phyloP scores from a whole-genome alignment of 2,797 vertebrate species.

The Pitangus sulphuratus region DNA sequence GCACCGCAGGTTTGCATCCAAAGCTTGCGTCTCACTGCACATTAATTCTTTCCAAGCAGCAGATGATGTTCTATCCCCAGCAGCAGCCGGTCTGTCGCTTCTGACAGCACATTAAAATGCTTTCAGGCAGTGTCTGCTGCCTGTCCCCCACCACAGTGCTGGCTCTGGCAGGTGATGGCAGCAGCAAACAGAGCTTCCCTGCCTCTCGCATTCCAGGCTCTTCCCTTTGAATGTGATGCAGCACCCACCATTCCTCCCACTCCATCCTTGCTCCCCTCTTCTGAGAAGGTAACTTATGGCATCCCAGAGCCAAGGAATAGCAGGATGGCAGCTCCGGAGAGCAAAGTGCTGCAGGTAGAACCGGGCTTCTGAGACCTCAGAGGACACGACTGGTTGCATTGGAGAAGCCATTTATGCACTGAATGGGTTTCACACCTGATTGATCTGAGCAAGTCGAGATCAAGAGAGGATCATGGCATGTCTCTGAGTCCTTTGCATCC shows the following conservation, averaged over 20 bases:
- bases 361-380: not conserved
- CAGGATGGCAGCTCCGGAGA: rapidly evolving
- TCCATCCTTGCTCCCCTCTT: not conserved
- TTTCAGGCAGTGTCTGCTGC: not conserved
- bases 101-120: not conserved
- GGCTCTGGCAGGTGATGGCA: not conserved
- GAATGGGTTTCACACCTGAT: not conserved
- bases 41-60: not conserved
- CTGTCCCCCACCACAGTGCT: not conserved
- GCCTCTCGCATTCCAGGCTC: rapidly evolving
- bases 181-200: not conserved
- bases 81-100: not conserved
- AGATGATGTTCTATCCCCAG: not conserved
- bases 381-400: rapidly evolving
- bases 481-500: not conserved
- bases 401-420: not conserved
- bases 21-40: rapidly evolving
- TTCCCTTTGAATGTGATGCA: rapidly evolving
- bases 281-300: not conserved
- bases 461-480: not conserved
- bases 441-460: not conserved
- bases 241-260: too few species aligned
- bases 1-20: not conserved
- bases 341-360: not conserved
- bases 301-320: not conserved